A percentile compares a stretch with the other conserved stretches of the same genome.
These are phyloP conservation scores for Drosophila pseudotakahashii DNA, from an alignment of 2,888 invertebrate species.

Conservation along the genomic window DNA sequence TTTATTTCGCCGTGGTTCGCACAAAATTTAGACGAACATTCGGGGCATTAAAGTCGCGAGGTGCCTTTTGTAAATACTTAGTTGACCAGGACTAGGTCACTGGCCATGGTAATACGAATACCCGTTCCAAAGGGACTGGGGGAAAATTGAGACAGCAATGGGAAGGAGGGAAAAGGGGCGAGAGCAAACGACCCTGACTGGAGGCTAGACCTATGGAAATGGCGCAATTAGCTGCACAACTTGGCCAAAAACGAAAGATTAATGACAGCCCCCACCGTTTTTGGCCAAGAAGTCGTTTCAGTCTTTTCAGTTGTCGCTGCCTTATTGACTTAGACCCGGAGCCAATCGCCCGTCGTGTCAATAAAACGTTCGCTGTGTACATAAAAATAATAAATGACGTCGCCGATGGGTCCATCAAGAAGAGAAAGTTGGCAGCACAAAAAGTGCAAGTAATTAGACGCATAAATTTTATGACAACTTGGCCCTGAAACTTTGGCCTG, in stretches of 20 bases:
- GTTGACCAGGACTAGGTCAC: slow-evolving; percentile 45
- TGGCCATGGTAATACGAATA: slow-evolving; percentile 43
- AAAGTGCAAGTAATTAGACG: slow-evolving; percentile 70
- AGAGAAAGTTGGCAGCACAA: slow-evolving; percentile 21
- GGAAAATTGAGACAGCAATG: slow-evolving; percentile 24
- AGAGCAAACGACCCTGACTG: slow-evolving; percentile 54
- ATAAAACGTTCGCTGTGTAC: slow-evolving; percentile 67
- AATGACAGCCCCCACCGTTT: slow-evolving; percentile 55
- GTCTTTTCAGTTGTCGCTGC: slow-evolving; percentile 55
- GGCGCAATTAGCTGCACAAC: slow-evolving; percentile 76
- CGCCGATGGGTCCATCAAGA: slow-evolving; percentile 34
- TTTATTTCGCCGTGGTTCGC: slow-evolving; percentile 28
- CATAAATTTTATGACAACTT: slow-evolving; percentile 69
- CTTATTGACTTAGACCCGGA: slow-evolving; percentile 58
- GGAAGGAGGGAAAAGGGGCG: neutral
- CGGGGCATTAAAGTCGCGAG: slow-evolving; percentile 62
- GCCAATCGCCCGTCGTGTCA: slow-evolving; percentile 59
- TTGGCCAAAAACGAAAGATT: slow-evolving; percentile 64
- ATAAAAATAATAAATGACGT: slow-evolving; percentile 77
- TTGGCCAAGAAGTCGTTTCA: slow-evolving; percentile 28
- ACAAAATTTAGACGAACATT: slow-evolving; percentile 55
- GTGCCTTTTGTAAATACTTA: slow-evolving; percentile 56
- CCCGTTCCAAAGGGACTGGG: neutral
- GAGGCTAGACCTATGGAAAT: slow-evolving; percentile 56
- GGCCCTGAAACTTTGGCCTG: slow-evolving; percentile 18